Evolutionary conservation across 2,797 vertebrate genomes (phyloP).

Genomic region (Enteromius trimaculatus): DNA sequence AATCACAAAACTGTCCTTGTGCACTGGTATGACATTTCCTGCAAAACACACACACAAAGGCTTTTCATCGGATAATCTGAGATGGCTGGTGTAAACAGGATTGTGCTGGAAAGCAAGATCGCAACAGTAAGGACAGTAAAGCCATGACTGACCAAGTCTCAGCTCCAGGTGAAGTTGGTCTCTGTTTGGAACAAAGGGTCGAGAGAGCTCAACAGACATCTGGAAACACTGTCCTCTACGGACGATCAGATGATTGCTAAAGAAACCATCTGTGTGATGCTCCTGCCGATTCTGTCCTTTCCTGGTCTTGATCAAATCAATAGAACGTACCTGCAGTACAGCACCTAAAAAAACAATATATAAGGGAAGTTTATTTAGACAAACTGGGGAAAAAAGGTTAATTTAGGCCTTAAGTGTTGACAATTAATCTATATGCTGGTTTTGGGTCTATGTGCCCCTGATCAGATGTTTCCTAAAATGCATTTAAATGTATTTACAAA

Average conservation of each 20-base stretch:
- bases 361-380: not conserved
- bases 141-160: constrained; percentile 76
- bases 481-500: not conserved
- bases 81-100: not conserved
- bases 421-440: too few species aligned
- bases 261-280: constrained; percentile 83
- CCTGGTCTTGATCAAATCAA: constrained; percentile 80
- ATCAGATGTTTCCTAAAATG: not conserved
- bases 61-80: not conserved
- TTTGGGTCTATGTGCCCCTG: too few species aligned
- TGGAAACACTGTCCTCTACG: constrained; percentile 85
- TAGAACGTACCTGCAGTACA: constrained; percentile 75
- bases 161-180: constrained; percentile 82
- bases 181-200: constrained; percentile 70
- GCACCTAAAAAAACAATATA: constrained; percentile 67
- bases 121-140: not conserved
- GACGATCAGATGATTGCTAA: constrained; percentile 78
- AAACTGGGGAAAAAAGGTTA: not conserved
- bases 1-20: not conserved
- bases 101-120: not conserved
- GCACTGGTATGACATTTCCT: not conserved
- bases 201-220: constrained; percentile 77
- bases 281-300: constrained; percentile 72
- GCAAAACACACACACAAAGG: not conserved
- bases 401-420: too few species aligned